A percentile compares a stretch with the other conserved stretches of the same genome.
phyloP scores from a whole-genome alignment of 2,888 invertebrate genomes.

The Euphydryas editha region DNA sequence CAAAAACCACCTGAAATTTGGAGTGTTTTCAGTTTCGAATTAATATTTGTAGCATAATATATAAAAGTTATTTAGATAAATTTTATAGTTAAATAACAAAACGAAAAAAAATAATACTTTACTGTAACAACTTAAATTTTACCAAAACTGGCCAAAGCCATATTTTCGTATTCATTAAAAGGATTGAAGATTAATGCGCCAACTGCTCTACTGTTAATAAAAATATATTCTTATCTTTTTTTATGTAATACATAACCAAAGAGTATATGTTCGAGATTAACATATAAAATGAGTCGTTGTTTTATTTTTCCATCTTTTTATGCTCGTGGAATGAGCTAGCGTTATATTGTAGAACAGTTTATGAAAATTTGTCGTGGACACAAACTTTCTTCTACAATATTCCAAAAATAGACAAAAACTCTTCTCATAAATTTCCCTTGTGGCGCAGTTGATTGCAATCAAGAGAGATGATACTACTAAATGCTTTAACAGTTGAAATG shows the following conservation, averaged over 20 bases:
- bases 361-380: not conserved
- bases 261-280: not conserved
- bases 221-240: not conserved
- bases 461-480: too few species aligned
- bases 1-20: conserved; percentile 36
- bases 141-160: too few species aligned
- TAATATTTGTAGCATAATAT: conserved; percentile 12
- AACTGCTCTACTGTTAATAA: not conserved
- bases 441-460: too few species aligned
- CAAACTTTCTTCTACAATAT: not conserved
- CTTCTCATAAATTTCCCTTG: too few species aligned
- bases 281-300: not conserved
- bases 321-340: not conserved
- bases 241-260: not conserved
- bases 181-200: too few species aligned
- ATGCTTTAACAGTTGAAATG: too few species aligned
- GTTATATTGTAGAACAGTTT: not conserved
- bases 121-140: too few species aligned
- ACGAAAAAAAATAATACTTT: too few species aligned
- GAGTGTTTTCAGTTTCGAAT: conserved; percentile 35
- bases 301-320: not conserved
- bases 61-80: not conserved
- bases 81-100: too few species aligned
- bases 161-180: too few species aligned
- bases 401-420: too few species aligned